These are phyloP conservation scores for Toxotes chatareus DNA, from an alignment of 2,113 vertebrate species.

Conservation along the genomic window DNA sequence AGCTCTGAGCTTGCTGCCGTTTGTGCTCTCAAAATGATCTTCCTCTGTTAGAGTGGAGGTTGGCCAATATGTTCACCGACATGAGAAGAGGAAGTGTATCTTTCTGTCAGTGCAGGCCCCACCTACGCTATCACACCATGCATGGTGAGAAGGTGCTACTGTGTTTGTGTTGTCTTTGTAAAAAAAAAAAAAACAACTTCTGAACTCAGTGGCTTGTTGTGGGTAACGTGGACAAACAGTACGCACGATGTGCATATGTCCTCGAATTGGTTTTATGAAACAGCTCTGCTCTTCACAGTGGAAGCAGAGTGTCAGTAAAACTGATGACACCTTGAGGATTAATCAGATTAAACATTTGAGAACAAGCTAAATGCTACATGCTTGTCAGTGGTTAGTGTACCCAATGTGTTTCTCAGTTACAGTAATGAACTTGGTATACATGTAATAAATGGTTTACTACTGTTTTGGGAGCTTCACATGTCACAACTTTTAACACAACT, in stretches of 20 bases:
- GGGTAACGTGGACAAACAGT: background rate
- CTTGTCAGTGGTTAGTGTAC: background rate
- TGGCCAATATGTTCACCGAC: slow-evolving; percentile 74
- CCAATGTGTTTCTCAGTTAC: background rate
- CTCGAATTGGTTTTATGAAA: background rate
- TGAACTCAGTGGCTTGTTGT: background rate
- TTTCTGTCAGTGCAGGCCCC: slow-evolving; percentile 72
- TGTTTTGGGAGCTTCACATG: background rate
- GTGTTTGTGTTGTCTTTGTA: background rate
- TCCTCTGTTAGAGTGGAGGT: slow-evolving; percentile 69
- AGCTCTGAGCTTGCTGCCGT: slow-evolving; percentile 37
- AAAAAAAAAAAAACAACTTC: background rate
- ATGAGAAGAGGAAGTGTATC: slow-evolving; percentile 83
- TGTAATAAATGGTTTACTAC: too few species aligned
- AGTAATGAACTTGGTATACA: too few species aligned
- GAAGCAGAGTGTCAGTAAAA: background rate
- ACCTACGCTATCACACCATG: slow-evolving; percentile 69
- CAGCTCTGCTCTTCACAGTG: background rate
- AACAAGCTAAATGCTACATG: background rate
- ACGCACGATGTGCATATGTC: background rate
- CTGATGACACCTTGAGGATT: slow-evolving; percentile 22
- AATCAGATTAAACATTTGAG: background rate
- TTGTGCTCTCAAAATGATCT: slow-evolving; percentile 60
- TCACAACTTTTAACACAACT: too few species aligned
- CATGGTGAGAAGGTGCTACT: slow-evolving; percentile 40